Evolutionary conservation across 2,113 vertebrate species (phyloP), one percentile per base, ranked within the genome.

Genomic region (Erpornis zantholeuca): DNA sequence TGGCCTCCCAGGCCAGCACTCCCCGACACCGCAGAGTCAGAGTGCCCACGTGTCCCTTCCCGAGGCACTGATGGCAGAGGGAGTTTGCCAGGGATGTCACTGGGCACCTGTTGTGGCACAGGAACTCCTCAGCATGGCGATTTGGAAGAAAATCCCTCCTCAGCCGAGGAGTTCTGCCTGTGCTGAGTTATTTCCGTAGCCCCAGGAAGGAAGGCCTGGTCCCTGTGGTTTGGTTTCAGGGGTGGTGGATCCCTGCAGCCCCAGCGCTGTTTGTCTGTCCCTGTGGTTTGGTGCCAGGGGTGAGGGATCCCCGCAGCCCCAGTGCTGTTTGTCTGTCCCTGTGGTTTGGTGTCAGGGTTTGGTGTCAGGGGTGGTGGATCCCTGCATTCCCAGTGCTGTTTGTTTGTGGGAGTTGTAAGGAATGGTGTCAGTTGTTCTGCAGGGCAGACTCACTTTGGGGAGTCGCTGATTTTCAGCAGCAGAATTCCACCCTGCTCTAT

Each of bases 331-430:
- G 31, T 76, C n/a, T n/a, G 20, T 28, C 15, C 66, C 22, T 33
- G 15, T 18, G 28, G 31, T 52, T 54, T 59, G 42, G 14, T 52
- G 38, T 7, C 63, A 36, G n/a, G n/a, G n/a, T n/a, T n/a, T n/a
- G n/a, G n/a, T n/a, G n/a, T n/a, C n/a, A 1, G 4, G 17, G 2
- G 36, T 10, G 88, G 31, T 16, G 50, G 59, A 72, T 29, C 45
- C 18, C 3, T 1, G 9, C 44, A 19, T 52, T 4, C 65, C 40
- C 53, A 20, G 0, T 3, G 0, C 29, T 23, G 1, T 38, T 11
- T 23, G 31, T 76, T 59, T 33, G 24, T 64, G n/a, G 53, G 14
- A 45, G 31, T 35, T 16, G 1, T 2, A 8, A 28, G 79, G 5
- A 84, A 70, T 57, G 3, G 2, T 18, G 25, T 29, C 54, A 2